A percentile compares a stretch with the other conserved stretches of the same genome.
Conservation (phyloP, 2,888 invertebrate genomes). For the Germaria angustata region DNA sequence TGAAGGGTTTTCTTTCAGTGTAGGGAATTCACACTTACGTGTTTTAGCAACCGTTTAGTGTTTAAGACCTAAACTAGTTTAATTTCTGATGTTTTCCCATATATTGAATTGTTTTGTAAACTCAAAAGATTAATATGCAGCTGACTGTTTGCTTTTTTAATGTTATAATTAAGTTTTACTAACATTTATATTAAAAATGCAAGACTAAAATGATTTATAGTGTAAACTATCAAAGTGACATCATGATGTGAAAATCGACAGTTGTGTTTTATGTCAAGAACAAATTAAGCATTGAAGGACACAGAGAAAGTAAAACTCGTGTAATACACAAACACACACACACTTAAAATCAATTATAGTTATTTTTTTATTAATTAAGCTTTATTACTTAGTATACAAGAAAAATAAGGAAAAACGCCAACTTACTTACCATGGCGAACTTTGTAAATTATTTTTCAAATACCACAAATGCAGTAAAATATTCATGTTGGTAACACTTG, state of each 20-base stretch:
- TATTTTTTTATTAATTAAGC: background rate
- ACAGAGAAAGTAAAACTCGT: background rate
- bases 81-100: too few species aligned
- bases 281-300: background rate
- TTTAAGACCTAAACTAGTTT: too few species aligned
- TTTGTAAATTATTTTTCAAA: constrained; percentile 45
- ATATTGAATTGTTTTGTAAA: too few species aligned
- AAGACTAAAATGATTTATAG: background rate
- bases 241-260: constrained; percentile 38
- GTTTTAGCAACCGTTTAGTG: too few species aligned
- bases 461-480: constrained; percentile 48
- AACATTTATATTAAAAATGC: background rate
- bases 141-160: background rate
- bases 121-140: too few species aligned
- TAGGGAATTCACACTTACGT: too few species aligned
- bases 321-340: background rate
- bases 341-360: background rate
- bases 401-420: background rate
- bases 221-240: constrained; percentile 4
- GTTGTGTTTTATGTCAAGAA: constrained; percentile 16
- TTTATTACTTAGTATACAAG: background rate
- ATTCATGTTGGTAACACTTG: constrained; percentile 53
- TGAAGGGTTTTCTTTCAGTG: too few species aligned
- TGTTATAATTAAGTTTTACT: background rate
- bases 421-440: constrained; percentile 53